phyloP scores from a whole-genome alignment of 2,113 vertebrate species.

The Ia io region DNA sequence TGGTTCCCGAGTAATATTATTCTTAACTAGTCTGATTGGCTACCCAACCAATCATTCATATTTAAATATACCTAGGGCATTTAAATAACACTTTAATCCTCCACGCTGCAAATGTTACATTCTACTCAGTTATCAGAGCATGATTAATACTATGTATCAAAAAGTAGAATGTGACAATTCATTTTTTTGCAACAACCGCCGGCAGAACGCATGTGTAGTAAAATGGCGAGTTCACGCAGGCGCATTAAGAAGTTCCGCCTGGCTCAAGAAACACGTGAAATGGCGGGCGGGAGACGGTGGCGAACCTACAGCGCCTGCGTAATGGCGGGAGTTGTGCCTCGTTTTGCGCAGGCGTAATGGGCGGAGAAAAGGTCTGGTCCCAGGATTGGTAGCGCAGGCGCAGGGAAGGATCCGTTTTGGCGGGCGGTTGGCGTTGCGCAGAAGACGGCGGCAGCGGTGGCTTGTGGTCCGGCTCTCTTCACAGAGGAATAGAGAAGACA shows the following conservation, averaged over 20 bases:
- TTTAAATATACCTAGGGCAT: not conserved
- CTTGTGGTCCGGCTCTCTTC: slow-evolving; percentile 43
- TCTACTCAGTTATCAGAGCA: not conserved
- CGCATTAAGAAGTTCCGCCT: slow-evolving; percentile 41
- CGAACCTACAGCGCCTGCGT: slow-evolving; percentile 69
- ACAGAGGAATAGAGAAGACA: slow-evolving; percentile 55
- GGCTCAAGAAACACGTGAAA: slow-evolving; percentile 65
- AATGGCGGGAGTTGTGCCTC: not conserved
- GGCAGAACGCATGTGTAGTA: slow-evolving; percentile 52
- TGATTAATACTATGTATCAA: not conserved
- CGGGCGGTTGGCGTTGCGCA: slow-evolving; percentile 82
- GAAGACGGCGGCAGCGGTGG: slow-evolving; percentile 69
- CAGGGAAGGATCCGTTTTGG: slow-evolving; percentile 79
- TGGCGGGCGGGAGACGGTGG: slow-evolving; percentile 62
- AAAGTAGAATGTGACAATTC: not conserved
- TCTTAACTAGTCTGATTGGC: slow-evolving; percentile 47
- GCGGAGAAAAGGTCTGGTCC: slow-evolving; percentile 58
- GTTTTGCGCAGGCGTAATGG: slow-evolving; percentile 68
- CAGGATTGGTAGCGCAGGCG: slow-evolving; percentile 79
- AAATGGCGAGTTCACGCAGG: slow-evolving; percentile 71
- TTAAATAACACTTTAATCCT: not conserved
- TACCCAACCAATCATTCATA: not conserved
- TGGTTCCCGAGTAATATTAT: not conserved
- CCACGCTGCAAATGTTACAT: not conserved
- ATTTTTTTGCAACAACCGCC: not conserved